These are phyloP conservation scores for Galbula dea DNA, from an alignment of 2,113 vertebrate genomes.

Conservation along the genomic window DNA sequence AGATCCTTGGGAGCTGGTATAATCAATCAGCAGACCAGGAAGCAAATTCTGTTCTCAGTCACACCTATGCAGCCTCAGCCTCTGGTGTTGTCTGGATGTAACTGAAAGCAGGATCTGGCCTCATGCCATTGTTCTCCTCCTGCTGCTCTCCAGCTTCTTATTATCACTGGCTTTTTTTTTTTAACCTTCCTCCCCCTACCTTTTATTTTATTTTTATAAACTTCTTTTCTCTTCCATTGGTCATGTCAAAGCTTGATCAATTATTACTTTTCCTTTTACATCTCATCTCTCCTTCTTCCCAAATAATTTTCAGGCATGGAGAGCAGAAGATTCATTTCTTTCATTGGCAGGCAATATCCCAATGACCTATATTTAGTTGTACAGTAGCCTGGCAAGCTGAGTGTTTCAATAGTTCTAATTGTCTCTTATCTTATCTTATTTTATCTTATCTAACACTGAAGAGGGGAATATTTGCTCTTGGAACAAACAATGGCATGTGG, in stretches of 20 bases:
- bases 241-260: neutral
- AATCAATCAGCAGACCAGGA: neutral
- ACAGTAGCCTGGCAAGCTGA: neutral
- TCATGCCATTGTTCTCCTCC: neutral
- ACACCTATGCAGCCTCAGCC: neutral
- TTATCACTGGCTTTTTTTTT: neutral
- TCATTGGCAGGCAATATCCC: neutral
- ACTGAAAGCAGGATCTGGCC: neutral
- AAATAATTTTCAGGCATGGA: neutral
- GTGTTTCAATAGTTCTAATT: constrained; percentile 37
- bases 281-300: neutral
- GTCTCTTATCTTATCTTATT: constrained; percentile 44
- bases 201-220: neutral
- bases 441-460: constrained; percentile 42
- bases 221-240: neutral
- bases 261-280: neutral
- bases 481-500: constrained; percentile 64
- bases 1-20: neutral
- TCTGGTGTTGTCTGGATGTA: neutral
- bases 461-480: constrained; percentile 57
- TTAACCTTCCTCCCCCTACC: too few relatives aligned
- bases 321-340: neutral
- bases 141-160: neutral
- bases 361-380: constrained; percentile 1
- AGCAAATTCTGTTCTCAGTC: neutral